A percentile compares a stretch with the other conserved stretches of the same genome.
phyloP scores from a whole-genome alignment of 1,140 invertebrate genomes.

The Drosophila gunungcola region DNA sequence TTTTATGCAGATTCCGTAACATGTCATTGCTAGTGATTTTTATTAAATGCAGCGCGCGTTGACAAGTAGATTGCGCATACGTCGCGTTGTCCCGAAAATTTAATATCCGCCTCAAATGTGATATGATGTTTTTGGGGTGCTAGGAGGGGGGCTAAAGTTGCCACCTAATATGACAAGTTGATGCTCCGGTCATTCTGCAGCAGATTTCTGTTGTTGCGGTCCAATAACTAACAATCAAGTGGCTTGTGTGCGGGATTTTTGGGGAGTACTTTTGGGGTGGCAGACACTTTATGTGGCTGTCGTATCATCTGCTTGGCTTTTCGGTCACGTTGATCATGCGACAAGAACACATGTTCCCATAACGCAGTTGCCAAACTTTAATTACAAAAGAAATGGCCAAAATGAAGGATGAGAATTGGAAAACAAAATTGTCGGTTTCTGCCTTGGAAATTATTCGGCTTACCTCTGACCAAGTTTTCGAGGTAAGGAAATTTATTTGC shows the following conservation, averaged over 20 bases:
- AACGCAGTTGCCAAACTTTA: conserved; percentile 62
- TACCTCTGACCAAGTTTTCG: conserved; percentile 29
- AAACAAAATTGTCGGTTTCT: conserved; percentile 25
- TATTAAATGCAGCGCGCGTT: conserved; percentile 73
- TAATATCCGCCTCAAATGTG: conserved; percentile 59
- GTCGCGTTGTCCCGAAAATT: conserved; percentile 62
- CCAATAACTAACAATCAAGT: conserved; percentile 72
- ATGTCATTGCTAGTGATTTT: conserved; percentile 78
- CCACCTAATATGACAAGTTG: conserved; percentile 79
- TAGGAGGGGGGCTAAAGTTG: conserved; percentile 19
- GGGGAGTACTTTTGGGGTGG: conserved; percentile 15
- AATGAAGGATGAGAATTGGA: conserved; percentile 11
- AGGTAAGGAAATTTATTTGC: conserved; percentile 18
- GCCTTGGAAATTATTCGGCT: conserved; percentile 5
- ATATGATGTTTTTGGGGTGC: conserved; percentile 21
- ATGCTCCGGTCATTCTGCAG: conserved; percentile 48
- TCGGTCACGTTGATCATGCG: conserved; percentile 74
- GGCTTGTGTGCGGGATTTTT: conserved; percentile 10
- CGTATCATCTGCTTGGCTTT: conserved; percentile 58
- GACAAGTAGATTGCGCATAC: conserved; percentile 80
- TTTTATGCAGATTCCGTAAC: conserved; percentile 74
- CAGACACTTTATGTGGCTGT: conserved; percentile 66
- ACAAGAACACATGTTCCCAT: conserved; percentile 65
- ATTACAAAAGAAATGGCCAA: conserved; percentile 57
- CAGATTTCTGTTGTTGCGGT: conserved; percentile 36